These are phyloP conservation scores for Tetramorium simillimum DNA, from an alignment of 1,140 invertebrate species.

Conservation along the genomic window DNA sequence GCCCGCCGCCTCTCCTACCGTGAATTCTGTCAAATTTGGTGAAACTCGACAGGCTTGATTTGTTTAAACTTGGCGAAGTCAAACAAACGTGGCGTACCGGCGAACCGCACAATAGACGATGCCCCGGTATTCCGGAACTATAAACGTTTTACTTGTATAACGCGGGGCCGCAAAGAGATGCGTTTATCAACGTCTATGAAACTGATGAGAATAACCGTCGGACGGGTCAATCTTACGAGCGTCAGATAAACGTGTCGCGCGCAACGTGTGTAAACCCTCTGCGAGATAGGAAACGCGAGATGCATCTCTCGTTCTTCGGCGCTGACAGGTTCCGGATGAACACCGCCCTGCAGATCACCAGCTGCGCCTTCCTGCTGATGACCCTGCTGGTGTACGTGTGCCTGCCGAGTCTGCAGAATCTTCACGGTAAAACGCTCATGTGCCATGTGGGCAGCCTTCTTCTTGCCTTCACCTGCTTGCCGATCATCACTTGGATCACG, in stretches of 20 bases:
- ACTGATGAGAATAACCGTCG: not conserved
- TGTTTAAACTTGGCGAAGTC: constrained; percentile 42
- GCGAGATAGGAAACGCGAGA: not conserved
- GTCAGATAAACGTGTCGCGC: not conserved
- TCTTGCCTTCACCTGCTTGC: constrained; percentile 87
- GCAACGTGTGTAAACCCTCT: too few relatives aligned
- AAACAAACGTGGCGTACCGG: constrained; percentile 33
- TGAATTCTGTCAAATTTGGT: constrained; percentile 40
- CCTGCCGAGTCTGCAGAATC: constrained; percentile 88
- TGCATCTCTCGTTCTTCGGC: not conserved
- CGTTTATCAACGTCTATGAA: constrained; percentile 17
- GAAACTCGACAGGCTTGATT: constrained; percentile 36
- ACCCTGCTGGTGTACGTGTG: constrained; percentile 89
- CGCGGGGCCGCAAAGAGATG: not conserved
- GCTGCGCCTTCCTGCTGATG: constrained; percentile 87
- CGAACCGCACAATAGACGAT: not conserved
- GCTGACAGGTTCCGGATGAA: constrained; percentile 62
- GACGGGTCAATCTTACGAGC: not conserved
- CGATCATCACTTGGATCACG: constrained; percentile 71
- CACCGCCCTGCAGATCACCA: constrained; percentile 65
- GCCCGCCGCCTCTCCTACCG: not conserved
- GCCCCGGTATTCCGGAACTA: not conserved
- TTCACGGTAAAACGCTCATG: constrained; percentile 90
- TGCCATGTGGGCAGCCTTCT: constrained; percentile 88
- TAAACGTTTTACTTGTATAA: constrained; percentile 25